Conservation (phyloP, 2,888 invertebrate genomes). For the Leptinotarsa rubiginosa region DNA sequence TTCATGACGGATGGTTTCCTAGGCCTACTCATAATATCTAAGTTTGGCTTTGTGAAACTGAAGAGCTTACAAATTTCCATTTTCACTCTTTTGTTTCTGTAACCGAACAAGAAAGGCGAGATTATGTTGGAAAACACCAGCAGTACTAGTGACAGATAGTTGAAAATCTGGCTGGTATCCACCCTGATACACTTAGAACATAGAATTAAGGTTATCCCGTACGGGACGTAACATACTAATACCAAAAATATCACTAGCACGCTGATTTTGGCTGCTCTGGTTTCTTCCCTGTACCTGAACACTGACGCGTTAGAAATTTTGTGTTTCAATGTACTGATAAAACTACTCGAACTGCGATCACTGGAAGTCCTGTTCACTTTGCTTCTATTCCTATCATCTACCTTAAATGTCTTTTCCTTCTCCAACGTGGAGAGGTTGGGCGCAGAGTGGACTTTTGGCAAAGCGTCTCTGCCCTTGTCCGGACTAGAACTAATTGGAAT, state of each 20-base stretch:
- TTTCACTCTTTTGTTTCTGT: slow-evolving; percentile 77
- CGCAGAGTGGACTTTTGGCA: slow-evolving; percentile 62
- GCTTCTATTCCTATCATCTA: slow-evolving; percentile 57
- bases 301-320: slow-evolving; percentile 87
- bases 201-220: slow-evolving; percentile 61
- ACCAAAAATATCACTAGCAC: slow-evolving; percentile 80
- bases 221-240: slow-evolving; percentile 69
- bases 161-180: slow-evolving; percentile 66
- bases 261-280: slow-evolving; percentile 88
- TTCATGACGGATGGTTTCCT: slow-evolving; percentile 30
- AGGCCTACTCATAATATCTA: slow-evolving; percentile 35
- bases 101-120: slow-evolving; percentile 82
- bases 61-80: slow-evolving; percentile 70
- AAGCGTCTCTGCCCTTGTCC: slow-evolving; percentile 44
- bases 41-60: slow-evolving; percentile 52
- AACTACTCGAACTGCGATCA: slow-evolving; percentile 70
- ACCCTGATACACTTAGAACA: slow-evolving; percentile 56
- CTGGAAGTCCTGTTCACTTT: slow-evolving; percentile 71
- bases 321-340: slow-evolving; percentile 81
- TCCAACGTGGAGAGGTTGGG: slow-evolving; percentile 59
- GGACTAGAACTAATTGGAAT: slow-evolving; percentile 62
- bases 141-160: slow-evolving; percentile 71
- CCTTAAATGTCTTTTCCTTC: slow-evolving; percentile 39
- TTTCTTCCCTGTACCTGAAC: slow-evolving; percentile 88
- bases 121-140: slow-evolving; percentile 73